A percentile compares a stretch with the other conserved stretches of the same genome.
These are phyloP conservation scores for Pomacea maculata DNA, from an alignment of 1,140 invertebrate genomes.

Conservation along the genomic window DNA sequence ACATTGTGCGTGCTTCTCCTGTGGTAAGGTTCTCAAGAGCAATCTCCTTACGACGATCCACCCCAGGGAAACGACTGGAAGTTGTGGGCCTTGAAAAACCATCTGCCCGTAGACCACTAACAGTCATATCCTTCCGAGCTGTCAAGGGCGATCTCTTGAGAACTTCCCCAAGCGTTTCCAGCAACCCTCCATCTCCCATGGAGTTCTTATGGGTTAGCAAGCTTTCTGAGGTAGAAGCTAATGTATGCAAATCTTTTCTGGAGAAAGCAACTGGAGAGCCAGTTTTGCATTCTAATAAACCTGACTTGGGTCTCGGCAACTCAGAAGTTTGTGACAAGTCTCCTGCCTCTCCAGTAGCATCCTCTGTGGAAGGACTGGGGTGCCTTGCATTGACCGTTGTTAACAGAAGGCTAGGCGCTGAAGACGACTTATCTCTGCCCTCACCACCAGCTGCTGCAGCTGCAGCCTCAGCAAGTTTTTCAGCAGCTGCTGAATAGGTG, in stretches of 20 bases:
- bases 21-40: slow-evolving; percentile 61
- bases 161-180: slow-evolving; percentile 44
- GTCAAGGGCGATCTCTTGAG: slow-evolving; percentile 46
- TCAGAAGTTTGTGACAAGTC: background rate
- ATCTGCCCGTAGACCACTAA: slow-evolving; percentile 47
- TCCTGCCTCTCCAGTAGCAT: slow-evolving; percentile 7
- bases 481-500: slow-evolving; percentile 18
- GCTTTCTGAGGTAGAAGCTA: background rate
- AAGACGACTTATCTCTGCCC: background rate
- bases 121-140: slow-evolving; percentile 47
- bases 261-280: slow-evolving; percentile 5
- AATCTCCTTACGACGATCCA: slow-evolving; percentile 56
- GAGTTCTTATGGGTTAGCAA: background rate
- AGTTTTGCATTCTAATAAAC: background rate
- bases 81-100: slow-evolving; percentile 49
- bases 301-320: background rate
- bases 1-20: slow-evolving; percentile 61
- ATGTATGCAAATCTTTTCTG: background rate
- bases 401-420: slow-evolving; percentile 12
- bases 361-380: slow-evolving; percentile 4
- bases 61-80: slow-evolving; percentile 50
- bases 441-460: slow-evolving; percentile 22
- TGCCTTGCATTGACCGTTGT: slow-evolving; percentile 11
- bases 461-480: slow-evolving; percentile 27
- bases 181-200: slow-evolving; percentile 14